phyloP scores from a whole-genome alignment of 2,113 vertebrate genomes.

The Xenopus laevis region DNA sequence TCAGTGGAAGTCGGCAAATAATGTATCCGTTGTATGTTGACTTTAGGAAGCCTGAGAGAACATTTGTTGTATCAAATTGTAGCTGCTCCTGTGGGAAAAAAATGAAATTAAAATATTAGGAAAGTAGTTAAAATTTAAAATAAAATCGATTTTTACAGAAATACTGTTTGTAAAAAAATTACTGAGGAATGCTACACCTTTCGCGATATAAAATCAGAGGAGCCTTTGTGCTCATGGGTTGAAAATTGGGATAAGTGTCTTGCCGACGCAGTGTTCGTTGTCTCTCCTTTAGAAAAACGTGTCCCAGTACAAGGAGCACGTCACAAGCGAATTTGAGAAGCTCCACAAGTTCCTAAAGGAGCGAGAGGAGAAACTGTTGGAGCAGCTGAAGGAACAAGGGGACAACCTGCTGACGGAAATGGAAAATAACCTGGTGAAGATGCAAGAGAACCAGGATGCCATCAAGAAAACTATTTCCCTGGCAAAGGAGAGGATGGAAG shows the following conservation, averaged over 20 bases:
- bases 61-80: no score
- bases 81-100: no score
- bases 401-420: conserved; percentile 18
- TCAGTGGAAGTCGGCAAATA: no score
- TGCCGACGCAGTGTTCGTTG: no score
- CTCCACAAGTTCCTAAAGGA: conserved; percentile 24
- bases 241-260: not conserved
- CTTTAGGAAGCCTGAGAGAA: no score
- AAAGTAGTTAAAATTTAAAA: no score
- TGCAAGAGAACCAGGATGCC: conserved; percentile 30
- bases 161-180: no score
- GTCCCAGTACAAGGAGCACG: not conserved
- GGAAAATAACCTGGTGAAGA: conserved; percentile 27
- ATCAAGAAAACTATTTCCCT: conserved; percentile 26
- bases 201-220: no score
- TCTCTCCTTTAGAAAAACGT: conserved; percentile 9
- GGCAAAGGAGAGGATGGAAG: conserved; percentile 23
- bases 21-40: no score
- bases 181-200: no score
- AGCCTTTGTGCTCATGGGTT: not conserved
- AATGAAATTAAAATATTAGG: no score
- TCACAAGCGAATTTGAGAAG: conserved; percentile 18
- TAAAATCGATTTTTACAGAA: no score
- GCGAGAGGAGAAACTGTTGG: conserved; percentile 25
- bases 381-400: conserved; percentile 21